Conservation (phyloP, 2,797 vertebrate genomes). For the Nyctibius grandis region DNA sequence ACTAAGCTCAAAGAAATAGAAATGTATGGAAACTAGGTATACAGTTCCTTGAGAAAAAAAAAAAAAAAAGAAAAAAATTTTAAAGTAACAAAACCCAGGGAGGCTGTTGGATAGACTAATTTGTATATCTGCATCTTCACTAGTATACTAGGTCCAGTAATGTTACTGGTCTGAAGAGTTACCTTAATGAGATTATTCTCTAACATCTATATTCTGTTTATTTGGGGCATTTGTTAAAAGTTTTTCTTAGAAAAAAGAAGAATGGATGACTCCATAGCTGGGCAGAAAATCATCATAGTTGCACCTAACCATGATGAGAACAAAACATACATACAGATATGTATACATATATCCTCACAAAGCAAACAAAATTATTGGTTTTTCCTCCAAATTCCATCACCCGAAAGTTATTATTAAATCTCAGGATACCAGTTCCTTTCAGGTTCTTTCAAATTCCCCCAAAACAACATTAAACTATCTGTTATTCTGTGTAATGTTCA, state of each 20-base stretch:
- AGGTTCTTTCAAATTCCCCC: not conserved
- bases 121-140: not conserved
- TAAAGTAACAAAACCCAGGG: not conserved
- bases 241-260: not conserved
- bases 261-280: not conserved
- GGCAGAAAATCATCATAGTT: not conserved
- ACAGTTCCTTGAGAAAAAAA: not conserved
- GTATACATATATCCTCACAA: not conserved
- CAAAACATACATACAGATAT: not conserved
- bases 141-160: not conserved
- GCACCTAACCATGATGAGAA: not conserved
- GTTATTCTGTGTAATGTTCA: not conserved
- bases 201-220: not conserved
- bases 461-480: not conserved
- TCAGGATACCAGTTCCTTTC: not conserved
- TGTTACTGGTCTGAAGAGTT: not conserved
- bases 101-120: not conserved
- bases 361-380: not conserved
- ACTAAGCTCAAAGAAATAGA: not conserved
- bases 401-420: not conserved
- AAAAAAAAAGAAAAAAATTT: not conserved
- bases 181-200: not conserved
- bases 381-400: not conserved
- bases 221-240: not conserved
- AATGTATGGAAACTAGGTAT: not conserved